A percentile compares a stretch with the other conserved stretches of the same genome.
Conservation (phyloP, 92 coral and sea anemone genomes). For the Porites cylindrica region DNA sequence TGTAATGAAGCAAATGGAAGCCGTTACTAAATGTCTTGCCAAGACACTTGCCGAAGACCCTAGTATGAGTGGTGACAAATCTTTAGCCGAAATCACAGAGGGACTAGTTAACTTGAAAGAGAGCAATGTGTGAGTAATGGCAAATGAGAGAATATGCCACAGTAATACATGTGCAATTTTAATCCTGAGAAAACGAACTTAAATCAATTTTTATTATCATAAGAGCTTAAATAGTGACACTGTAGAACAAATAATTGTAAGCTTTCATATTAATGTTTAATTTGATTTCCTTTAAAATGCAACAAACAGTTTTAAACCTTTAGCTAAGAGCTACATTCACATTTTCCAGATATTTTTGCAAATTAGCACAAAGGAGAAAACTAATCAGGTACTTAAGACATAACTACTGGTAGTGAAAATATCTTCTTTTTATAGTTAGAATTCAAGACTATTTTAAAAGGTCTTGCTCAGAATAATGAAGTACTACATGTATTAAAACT, state of each 20-base stretch:
- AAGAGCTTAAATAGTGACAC: too few species aligned
- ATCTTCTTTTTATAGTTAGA: not conserved
- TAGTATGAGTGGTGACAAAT: conserved; percentile 87
- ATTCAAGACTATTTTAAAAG: not conserved
- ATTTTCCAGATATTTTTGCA: too few species aligned
- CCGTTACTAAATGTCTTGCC: conserved; percentile 98
- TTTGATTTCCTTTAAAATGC: not conserved
- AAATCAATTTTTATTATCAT: too few species aligned
- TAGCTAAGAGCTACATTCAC: too few species aligned
- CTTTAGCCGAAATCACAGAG: conserved; percentile 91
- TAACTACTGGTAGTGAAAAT: not conserved
- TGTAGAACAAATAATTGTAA: too few species aligned
- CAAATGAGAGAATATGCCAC: too few species aligned
- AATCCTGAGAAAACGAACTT: too few species aligned
- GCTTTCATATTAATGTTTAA: not conserved
- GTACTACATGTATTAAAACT: not conserved
- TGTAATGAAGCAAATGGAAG: conserved; percentile 99
- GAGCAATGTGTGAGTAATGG: conserved; percentile 77
- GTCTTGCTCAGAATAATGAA: not conserved
- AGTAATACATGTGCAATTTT: too few species aligned
- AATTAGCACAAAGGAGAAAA: too few species aligned
- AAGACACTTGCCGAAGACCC: conserved; percentile 96
- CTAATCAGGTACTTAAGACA: not conserved
- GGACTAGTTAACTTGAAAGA: conserved; percentile 95
- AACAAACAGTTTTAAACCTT: not conserved